phyloP scores from a whole-genome alignment of 2,888 invertebrate genomes.

The Eupeodes luniger region DNA sequence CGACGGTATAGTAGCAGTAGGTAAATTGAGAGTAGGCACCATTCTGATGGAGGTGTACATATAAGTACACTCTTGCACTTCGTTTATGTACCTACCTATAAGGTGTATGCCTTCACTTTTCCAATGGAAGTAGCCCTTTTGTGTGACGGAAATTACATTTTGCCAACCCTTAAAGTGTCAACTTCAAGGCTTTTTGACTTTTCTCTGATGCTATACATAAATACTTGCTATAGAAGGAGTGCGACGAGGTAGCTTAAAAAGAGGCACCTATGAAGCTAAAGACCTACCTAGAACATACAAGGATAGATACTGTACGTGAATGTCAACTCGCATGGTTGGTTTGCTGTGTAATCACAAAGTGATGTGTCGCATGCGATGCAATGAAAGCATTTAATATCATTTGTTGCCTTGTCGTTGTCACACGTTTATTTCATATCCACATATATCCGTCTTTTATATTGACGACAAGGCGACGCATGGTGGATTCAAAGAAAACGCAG shows the following conservation, averaged over 20 bases:
- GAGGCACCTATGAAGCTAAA: no score
- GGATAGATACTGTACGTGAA: constrained; percentile 42
- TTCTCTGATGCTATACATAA: background rate
- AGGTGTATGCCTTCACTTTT: constrained; percentile 22
- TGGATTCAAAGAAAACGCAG: constrained; percentile 56
- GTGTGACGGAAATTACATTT: constrained; percentile 75
- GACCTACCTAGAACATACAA: no score
- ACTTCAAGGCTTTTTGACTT: constrained; percentile 66
- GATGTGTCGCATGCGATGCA: constrained; percentile 65
- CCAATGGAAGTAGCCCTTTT: constrained; percentile 72
- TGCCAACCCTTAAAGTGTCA: constrained; percentile 73
- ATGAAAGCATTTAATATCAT: constrained; percentile 75
- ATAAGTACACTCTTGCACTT: constrained; percentile 22
- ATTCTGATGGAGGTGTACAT: background rate
- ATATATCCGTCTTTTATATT: constrained; percentile 38
- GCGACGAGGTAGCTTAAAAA: no score
- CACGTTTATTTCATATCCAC: constrained; percentile 9
- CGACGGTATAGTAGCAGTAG: background rate
- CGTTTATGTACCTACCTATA: background rate
- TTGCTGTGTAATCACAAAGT: constrained; percentile 73
- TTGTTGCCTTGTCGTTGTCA: constrained; percentile 60
- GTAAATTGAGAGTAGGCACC: constrained; percentile 10
- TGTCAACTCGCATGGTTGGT: constrained; percentile 67
- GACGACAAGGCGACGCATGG: background rate
- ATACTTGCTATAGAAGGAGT: background rate